Conservation (phyloP, 2,888 invertebrate genomes). For the Rhopalosiphum nymphaeae region DNA sequence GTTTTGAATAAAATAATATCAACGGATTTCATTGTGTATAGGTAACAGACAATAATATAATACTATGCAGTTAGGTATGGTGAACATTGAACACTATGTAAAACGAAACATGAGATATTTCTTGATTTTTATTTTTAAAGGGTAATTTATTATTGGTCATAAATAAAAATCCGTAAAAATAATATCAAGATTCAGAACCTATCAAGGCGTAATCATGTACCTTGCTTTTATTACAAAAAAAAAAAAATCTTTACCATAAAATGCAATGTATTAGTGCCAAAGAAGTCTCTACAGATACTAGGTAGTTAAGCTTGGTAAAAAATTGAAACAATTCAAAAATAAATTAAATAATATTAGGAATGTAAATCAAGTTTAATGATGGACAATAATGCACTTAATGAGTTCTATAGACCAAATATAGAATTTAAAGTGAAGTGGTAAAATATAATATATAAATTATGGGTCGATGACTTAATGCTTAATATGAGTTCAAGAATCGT, state of each 20-base stretch:
- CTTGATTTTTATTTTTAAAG: not conserved
- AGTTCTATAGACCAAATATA: slow-evolving; percentile 29
- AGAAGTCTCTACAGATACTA: not conserved
- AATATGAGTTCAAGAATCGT: slow-evolving; percentile 20
- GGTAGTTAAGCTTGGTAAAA: not conserved
- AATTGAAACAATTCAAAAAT: not conserved
- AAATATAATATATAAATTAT: slow-evolving; percentile 6
- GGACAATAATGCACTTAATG: slow-evolving; percentile 25
- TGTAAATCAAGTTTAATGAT: not conserved
- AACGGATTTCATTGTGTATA: not conserved
- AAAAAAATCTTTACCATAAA: not conserved
- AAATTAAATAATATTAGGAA: not conserved
- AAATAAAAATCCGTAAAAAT: not conserved
- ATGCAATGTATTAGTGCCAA: not conserved
- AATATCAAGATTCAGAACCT: not conserved
- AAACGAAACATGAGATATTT: not conserved
- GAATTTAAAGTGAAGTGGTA: slow-evolving; percentile 48
- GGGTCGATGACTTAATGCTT: slow-evolving; percentile 33
- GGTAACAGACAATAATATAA: not conserved
- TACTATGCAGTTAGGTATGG: not conserved
- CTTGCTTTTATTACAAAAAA: not conserved
- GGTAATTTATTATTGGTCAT: not conserved
- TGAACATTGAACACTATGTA: not conserved
- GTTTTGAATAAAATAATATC: not conserved
- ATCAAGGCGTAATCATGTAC: not conserved